Conservation (phyloP, 2,113 vertebrate genomes). For the Tursiops truncatus region DNA sequence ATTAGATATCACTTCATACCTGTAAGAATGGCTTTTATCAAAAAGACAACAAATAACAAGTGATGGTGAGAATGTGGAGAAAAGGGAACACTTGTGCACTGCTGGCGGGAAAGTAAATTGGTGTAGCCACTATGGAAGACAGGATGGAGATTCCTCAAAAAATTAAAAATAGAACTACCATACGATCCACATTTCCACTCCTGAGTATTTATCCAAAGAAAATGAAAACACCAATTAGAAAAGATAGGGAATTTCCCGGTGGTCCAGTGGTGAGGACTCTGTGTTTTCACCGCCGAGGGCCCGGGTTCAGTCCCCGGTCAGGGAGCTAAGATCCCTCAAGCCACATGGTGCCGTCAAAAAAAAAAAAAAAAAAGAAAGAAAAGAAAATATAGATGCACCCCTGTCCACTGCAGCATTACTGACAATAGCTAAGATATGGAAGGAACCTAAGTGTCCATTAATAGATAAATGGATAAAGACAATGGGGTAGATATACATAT, state of each 20-base stretch:
- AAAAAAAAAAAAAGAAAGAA: not conserved
- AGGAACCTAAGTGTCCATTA: not conserved
- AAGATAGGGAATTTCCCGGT: not conserved
- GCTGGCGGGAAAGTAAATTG: no score
- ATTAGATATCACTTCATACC: not conserved
- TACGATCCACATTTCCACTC: no score
- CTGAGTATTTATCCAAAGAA: no score
- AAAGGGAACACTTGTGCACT: no score
- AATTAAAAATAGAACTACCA: no score
- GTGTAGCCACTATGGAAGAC: no score
- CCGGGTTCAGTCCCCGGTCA: not conserved
- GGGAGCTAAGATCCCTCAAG: not conserved
- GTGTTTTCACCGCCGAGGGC: accelerated
- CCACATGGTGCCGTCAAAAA: not conserved
- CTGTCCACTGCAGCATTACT: not conserved
- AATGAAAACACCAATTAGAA: not conserved
- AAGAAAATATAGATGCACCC: not conserved
- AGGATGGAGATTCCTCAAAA: no score
- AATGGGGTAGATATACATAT: not conserved
- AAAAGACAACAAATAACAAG: not conserved
- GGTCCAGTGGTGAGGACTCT: not conserved
- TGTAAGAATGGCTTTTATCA: not conserved
- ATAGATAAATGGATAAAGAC: not conserved
- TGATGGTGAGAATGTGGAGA: not conserved
- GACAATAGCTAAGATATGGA: not conserved